These are phyloP conservation scores for Trididemnum nubilum DNA, from an alignment of 23 tunicate genomes.

Conservation along the genomic window DNA sequence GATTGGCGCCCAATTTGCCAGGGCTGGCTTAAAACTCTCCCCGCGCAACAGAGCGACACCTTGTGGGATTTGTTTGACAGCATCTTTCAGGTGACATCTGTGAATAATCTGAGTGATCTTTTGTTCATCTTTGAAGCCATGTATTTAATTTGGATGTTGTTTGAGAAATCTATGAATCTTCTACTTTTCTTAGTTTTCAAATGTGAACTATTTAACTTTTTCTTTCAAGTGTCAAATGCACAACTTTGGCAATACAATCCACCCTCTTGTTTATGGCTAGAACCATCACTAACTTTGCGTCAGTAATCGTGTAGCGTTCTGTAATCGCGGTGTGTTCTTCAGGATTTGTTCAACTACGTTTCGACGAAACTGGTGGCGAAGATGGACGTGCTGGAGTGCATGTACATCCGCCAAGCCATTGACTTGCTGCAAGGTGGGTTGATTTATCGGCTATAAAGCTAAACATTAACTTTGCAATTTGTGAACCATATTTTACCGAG, in stretches of 20 bases:
- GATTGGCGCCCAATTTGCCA: slow-evolving; percentile 80
- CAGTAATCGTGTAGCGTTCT: background rate
- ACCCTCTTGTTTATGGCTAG: too few species aligned
- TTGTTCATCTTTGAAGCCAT: background rate
- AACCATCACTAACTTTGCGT: too few species aligned
- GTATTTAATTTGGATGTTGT: too few species aligned
- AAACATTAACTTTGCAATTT: too few species aligned
- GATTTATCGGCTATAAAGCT: too few species aligned
- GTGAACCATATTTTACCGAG: too few species aligned
- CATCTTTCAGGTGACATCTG: slow-evolving; percentile 52
- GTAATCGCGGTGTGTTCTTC: background rate
- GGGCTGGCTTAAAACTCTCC: slow-evolving; percentile 79
- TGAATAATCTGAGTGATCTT: background rate
- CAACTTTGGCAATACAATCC: too few species aligned
- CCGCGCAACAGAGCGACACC: slow-evolving; percentile 54
- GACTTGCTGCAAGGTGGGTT: slow-evolving; percentile 70
- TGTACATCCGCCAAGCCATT: slow-evolving; percentile 83
- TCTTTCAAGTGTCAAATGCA: too few species aligned
- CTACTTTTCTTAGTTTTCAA: too few species aligned
- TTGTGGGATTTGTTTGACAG: slow-evolving; percentile 62
- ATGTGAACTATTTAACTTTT: too few species aligned
- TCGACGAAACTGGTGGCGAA: slow-evolving; percentile 76
- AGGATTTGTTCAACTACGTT: slow-evolving; percentile 64
- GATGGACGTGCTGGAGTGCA: slow-evolving; percentile 86
- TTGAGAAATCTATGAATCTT: too few species aligned